Base-by-base conservation (phyloP, 2,113 vertebrate species). In the Opisthocomus hoazin region DNA sequence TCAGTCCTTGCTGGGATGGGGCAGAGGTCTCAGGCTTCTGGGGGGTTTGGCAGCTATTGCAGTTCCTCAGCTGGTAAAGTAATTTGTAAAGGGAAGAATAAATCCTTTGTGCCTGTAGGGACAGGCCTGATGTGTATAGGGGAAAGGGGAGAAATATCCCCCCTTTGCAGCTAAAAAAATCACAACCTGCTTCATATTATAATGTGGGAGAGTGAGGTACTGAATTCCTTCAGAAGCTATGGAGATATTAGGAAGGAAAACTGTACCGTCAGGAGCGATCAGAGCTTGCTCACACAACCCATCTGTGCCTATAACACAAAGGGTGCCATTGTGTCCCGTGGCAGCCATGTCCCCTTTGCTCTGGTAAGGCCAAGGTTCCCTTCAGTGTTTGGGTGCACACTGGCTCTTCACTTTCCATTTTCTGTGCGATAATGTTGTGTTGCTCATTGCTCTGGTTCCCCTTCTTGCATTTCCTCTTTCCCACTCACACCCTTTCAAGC, bases 1-100 rank as follows among this genome's bases (percentile, higher is more conserved):
- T 83, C 71, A 58, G 39, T 30, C 23, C 93, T 87, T 82, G 39
- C 65, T 91, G 87, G 30, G 81, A 94, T 74, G 63, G 77, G 82
- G 74, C 78, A 94, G 89, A 97, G 82, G 79, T 95, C 87, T 84
- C 12, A 5, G 53, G 37, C 76, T 91, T 94, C 60, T 84, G 51
- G 45, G 41, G 34, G 16, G 8, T 48, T 90, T 96, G 92, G 71
- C 79, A 86, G 64, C 32, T 79, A 70, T 83, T 93, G 39, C 45
- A 37, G 61, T 73, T 83, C 45, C 58, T 94, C 41, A 84, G 68
- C 57, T 86, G 91, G 95, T 94, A 89, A 94, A 92, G 90, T 92
- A 80, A 95, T 95, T 92, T 88, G 57, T 84, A 68, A 78, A 83
- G 65, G 66, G 45, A 87, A 94, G 79, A 94, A 96, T 91, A 96